These are phyloP conservation scores for Micoletzkya japonica DNA, from an alignment of 2,888 invertebrate genomes.

Conservation along the genomic window DNA sequence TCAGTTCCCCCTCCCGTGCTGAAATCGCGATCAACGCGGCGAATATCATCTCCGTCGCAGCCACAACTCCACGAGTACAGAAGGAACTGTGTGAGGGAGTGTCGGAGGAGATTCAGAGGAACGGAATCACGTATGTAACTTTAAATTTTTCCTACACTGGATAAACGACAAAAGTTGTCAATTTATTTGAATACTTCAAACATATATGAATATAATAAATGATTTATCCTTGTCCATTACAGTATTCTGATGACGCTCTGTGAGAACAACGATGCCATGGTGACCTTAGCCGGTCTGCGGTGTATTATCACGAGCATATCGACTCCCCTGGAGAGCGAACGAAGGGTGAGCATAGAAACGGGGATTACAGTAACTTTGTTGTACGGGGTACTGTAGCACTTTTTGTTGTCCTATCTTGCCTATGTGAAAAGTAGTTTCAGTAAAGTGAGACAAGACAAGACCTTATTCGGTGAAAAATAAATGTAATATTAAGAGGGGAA, in stretches of 20 bases:
- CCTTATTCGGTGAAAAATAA: slow-evolving; percentile 31
- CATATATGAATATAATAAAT: no score
- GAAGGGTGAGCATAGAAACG: not conserved
- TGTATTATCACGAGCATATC: no score
- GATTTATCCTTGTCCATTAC: no score
- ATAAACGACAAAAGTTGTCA: no score
- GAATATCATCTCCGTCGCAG: slow-evolving; percentile 87
- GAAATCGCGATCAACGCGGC: slow-evolving; percentile 80
- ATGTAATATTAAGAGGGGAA: slow-evolving; percentile 12
- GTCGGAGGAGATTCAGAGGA: not conserved
- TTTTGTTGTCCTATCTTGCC: slow-evolving; percentile 87
- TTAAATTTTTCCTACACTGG: not conserved
- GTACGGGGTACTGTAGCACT: slow-evolving; percentile 77
- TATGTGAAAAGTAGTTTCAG: no score
- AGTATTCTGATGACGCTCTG: no score
- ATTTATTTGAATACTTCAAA: no score
- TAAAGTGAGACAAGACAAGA: no score
- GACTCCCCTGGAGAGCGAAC: no score
- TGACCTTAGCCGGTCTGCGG: no score
- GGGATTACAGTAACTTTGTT: not conserved
- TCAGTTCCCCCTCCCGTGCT: slow-evolving; percentile 29
- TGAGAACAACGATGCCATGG: no score
- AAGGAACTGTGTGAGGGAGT: slow-evolving; percentile 64
- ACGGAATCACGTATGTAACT: slow-evolving; percentile 9
- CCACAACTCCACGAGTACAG: slow-evolving; percentile 81